Conservation (phyloP, 1,140 invertebrate species). For the Cherax destructor region DNA sequence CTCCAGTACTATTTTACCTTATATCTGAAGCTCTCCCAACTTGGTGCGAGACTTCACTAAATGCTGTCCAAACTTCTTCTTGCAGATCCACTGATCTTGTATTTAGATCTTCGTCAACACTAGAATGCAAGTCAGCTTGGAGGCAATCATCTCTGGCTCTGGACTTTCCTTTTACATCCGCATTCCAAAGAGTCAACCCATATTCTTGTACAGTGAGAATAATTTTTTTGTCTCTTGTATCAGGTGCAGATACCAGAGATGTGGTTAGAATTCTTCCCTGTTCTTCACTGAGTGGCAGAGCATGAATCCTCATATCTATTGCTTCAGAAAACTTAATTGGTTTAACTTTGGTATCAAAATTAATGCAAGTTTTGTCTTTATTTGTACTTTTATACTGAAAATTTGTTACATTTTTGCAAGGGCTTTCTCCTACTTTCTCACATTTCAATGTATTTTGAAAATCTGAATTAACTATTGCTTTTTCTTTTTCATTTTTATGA, state of each 20-base stretch:
- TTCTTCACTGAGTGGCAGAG: not conserved
- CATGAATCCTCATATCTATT: not conserved
- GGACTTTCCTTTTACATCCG: not conserved
- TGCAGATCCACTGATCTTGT: not conserved
- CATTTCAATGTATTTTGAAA: not conserved
- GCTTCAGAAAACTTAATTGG: not conserved
- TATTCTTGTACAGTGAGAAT: not conserved
- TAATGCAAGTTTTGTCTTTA: not conserved
- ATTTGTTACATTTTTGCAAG: not conserved
- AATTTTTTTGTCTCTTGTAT: not conserved
- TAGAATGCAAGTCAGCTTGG: not conserved
- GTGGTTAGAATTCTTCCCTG: not conserved
- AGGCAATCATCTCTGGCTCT: not conserved
- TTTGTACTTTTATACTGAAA: not conserved
- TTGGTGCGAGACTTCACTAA: not conserved
- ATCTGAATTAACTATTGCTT: not conserved
- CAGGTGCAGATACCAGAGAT: not conserved
- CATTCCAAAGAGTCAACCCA: not conserved
- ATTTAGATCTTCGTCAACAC: not conserved
- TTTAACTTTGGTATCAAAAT: not conserved
- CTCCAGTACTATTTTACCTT: not conserved
- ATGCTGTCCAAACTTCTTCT: not conserved
- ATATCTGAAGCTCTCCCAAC: not conserved
- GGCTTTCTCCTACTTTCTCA: not conserved
- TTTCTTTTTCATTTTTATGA: not conserved